phyloP scores from a whole-genome alignment of 2,113 vertebrate genomes.

The Channa maculata region DNA sequence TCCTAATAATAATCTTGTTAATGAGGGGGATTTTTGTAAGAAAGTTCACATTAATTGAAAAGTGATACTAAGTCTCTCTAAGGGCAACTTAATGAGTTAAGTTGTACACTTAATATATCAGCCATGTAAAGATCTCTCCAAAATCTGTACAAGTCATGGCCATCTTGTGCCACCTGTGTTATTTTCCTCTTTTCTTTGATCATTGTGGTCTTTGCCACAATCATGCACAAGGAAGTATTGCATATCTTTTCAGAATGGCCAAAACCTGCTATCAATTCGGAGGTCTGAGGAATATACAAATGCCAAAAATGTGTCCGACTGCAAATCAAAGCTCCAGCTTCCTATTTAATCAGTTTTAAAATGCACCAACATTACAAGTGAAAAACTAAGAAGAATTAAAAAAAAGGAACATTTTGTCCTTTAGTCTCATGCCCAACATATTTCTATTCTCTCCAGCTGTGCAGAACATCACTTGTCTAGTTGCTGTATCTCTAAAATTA shows the following conservation, averaged over 20 bases:
- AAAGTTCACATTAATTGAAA: constrained; percentile 10
- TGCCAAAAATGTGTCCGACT: not conserved
- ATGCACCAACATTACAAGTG: not conserved
- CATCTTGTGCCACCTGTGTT: not conserved
- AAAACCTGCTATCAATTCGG: not conserved
- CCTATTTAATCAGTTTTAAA: not conserved
- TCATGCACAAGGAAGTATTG: not conserved
- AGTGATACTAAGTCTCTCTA: constrained; percentile 19
- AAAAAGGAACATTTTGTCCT: not conserved
- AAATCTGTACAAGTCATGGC: not conserved
- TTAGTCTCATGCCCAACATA: not conserved
- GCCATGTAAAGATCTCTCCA: too few species aligned
- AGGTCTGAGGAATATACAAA: not conserved
- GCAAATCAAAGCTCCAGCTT: not conserved
- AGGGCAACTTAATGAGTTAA: constrained; percentile 25
- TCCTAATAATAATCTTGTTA: constrained; percentile 12
- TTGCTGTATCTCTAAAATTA: constrained; percentile 46
- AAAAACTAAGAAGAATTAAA: not conserved
- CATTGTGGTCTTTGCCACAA: not conserved
- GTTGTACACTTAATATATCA: not conserved
- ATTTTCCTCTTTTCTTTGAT: not conserved
- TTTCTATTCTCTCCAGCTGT: constrained; percentile 15
- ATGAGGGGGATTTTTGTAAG: constrained; percentile 28
- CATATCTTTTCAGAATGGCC: not conserved
- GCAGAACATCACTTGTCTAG: constrained; percentile 27